Percentiles rank a stretch among this genome's conserved stretches.
phyloP scores from a whole-genome alignment of 1,140 invertebrate species.

The Rhyacophila brunnea region DNA sequence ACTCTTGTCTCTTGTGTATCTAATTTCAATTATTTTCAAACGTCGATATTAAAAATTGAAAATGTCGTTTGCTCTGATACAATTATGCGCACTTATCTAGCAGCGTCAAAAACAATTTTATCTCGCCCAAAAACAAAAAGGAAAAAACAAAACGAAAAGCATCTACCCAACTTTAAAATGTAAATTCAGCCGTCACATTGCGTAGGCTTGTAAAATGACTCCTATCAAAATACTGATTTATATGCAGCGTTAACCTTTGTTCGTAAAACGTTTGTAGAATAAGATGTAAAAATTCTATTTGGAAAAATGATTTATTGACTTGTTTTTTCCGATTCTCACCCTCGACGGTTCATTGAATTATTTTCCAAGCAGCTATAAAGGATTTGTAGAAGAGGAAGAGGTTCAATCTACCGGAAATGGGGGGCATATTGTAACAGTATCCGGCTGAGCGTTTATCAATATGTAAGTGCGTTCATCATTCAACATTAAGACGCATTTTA shows the following conservation, averaged over 20 bases:
- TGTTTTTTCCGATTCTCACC: conserved; percentile 29
- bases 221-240: conserved; percentile 19
- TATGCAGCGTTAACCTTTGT: conserved; percentile 24
- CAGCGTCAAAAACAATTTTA: no score
- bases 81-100: no score
- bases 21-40: no score
- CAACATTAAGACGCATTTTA: no score
- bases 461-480: no score
- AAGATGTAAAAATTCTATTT: conserved; percentile 23
- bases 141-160: no score
- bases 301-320: conserved; percentile 28
- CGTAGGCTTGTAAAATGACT: background rate
- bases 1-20: no score
- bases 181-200: no score
- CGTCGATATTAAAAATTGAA: no score
- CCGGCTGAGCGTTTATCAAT: background rate
- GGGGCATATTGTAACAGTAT: background rate
- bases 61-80: no score
- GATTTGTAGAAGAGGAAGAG: background rate
- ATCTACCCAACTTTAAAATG: no score
- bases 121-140: no score
- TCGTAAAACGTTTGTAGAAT: conserved; percentile 28
- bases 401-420: conserved; percentile 2
- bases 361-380: conserved; percentile 19
- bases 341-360: conserved; percentile 9